Percentiles rank a stretch among this genome's conserved stretches.
phyloP scores from a whole-genome alignment of 2,797 vertebrate genomes.

The Odontamblyopus lacepedii region DNA sequence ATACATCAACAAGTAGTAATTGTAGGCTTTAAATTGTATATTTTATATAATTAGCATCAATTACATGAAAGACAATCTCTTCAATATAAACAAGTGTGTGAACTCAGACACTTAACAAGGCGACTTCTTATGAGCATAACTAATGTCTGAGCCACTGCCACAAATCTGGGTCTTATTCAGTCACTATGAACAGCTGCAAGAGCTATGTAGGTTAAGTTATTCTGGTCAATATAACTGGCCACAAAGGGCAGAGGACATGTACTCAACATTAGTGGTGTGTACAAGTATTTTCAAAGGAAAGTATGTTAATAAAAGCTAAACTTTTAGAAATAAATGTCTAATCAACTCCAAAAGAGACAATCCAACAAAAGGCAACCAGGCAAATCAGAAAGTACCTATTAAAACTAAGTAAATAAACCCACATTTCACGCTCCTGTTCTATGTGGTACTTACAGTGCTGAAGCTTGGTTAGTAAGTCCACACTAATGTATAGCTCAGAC shows the following conservation, averaged over 20 bases:
- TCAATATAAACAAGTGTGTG: neutral
- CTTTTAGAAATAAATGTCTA: neutral
- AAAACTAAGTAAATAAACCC: neutral
- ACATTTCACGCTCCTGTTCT: neutral
- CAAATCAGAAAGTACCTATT: neutral
- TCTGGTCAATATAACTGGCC: slow-evolving; percentile 4
- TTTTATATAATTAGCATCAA: neutral
- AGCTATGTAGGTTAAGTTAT: slow-evolving; percentile 45
- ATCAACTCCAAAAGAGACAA: neutral
- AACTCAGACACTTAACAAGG: neutral
- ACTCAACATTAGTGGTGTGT: neutral
- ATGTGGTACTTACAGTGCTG: slow-evolving; percentile 63
- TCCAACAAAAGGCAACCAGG: neutral
- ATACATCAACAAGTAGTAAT: slow-evolving; percentile 2
- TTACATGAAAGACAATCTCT: neutral
- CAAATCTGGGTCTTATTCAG: slow-evolving; percentile 22
- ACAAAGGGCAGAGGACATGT: neutral
- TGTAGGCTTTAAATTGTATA: neutral
- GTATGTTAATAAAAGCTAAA: neutral
- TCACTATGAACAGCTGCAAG: slow-evolving; percentile 61
- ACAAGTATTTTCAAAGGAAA: neutral
- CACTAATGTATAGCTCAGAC: slow-evolving; percentile 39
- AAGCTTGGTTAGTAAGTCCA: slow-evolving; percentile 36
- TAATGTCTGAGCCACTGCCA: slow-evolving; percentile 8
- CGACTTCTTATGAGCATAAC: neutral